These are phyloP conservation scores for Eupithecia subumbrata DNA, from an alignment of 2,888 invertebrate species.

Conservation along the genomic window DNA sequence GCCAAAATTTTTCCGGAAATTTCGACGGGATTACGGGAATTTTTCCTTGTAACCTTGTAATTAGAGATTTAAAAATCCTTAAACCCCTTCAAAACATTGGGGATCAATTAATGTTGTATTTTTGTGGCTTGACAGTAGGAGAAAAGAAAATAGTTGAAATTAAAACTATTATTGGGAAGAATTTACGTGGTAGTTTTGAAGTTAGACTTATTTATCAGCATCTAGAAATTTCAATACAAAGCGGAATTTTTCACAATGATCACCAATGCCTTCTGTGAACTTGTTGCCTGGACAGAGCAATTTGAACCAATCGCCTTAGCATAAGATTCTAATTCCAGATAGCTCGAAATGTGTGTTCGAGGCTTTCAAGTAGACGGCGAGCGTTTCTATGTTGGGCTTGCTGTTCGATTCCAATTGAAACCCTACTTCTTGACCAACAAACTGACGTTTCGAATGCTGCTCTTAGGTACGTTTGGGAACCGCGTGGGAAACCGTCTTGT, in stretches of 20 bases:
- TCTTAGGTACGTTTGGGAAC: neutral
- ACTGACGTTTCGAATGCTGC: neutral
- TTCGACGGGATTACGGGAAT: too few species aligned
- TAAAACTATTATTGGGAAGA: too few species aligned
- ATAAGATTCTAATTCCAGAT: constrained; percentile 25
- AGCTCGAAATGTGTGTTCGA: constrained; percentile 27
- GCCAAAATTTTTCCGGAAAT: too few species aligned
- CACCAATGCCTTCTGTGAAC: constrained; percentile 13
- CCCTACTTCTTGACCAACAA: neutral
- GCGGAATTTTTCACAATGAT: neutral
- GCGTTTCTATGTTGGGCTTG: neutral
- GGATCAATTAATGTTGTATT: too few species aligned
- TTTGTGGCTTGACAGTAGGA: neutral
- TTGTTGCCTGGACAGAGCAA: constrained; percentile 36
- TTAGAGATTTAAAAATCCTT: constrained; percentile 7
- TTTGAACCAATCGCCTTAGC: constrained; percentile 4
- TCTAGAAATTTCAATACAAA: constrained; percentile 32
- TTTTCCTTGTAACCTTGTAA: neutral
- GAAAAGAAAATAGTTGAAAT: too few species aligned
- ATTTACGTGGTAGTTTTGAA: too few species aligned
- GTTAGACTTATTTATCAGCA: neutral
- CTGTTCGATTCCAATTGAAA: neutral
- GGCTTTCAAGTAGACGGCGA: neutral
- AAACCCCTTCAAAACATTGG: neutral
- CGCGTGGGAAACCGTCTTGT: neutral